Base-by-base conservation (phyloP, 2,888 invertebrate species). In the Calliphora vomitoria region DNA sequence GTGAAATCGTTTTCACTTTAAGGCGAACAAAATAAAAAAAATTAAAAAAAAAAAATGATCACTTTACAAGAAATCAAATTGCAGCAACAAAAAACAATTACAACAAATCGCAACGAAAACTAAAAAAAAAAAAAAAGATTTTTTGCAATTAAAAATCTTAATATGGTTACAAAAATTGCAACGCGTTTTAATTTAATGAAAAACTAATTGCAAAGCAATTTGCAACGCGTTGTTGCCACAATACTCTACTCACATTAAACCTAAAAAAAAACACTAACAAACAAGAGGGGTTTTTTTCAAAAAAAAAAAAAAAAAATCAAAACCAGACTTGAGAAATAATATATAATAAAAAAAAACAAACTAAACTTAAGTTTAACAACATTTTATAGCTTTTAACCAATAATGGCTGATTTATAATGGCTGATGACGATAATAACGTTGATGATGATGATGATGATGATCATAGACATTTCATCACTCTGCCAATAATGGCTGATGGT, bases 161-260 rank as follows among this genome's bases (percentile, higher is more conserved):
- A 88, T 82, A 86, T 91, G 91, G 91, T 91, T 53, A 82, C 79
- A 75, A 91, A 92, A 87, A 91, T 91, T 90, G 91, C 92, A 87
- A 87, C 87, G 87, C 87, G 87, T 87, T 87, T 87, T 85, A 85
- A 87, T 92, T 92, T 92, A 92, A 92, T 92, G 91, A 92, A 92
- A 92, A 92, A 92, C 92, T 92, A 92, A 92, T 92, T 92, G 92
- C 92, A 90, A 91, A 87, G 91, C 92, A 92, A 92, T 92, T 92
- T 92, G 92, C 92, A 92, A 86, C 82, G 88, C 89, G 83, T 86
- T 88, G 82, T 82, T 88, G 66, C 68, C 35, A 83, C 76, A 64
- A 75, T 72, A 58, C 53, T 20, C 71, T 35, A n/a, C 62, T 66
- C 74, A 53, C 53, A 68, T 68, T 41, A 55, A 55, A 55, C n/a